Percentiles rank a stretch among this genome's conserved stretches.
phyloP scores from a whole-genome alignment of 2,113 vertebrate species.

The Alligator mississippiensis region DNA sequence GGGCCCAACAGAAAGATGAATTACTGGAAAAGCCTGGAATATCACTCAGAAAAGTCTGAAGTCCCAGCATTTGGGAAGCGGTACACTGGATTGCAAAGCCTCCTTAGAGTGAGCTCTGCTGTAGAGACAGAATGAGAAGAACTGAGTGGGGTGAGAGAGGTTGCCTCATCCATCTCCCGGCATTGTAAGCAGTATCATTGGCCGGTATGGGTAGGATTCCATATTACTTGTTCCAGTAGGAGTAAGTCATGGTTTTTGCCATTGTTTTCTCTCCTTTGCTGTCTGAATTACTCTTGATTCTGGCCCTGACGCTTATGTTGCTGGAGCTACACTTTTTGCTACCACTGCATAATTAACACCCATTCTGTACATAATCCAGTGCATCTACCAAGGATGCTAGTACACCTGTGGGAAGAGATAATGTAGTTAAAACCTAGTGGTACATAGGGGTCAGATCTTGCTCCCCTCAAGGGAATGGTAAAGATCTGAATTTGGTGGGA shows the following conservation, averaged over 20 bases:
- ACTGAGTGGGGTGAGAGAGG: neutral
- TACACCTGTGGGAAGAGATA: neutral
- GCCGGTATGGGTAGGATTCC: neutral
- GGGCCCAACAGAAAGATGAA: neutral
- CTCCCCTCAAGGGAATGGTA: neutral
- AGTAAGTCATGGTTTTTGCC: neutral
- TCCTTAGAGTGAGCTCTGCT: neutral
- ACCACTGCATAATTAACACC: neutral
- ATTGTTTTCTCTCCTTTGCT: neutral
- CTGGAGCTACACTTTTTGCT: neutral
- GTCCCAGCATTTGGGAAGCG: neutral
- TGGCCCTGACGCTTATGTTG: neutral
- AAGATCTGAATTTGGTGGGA: neutral
- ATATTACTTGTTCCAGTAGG: neutral
- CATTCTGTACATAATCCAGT: neutral
- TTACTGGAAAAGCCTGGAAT: neutral
- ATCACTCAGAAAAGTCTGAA: accelerated
- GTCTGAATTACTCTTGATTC: accelerated
- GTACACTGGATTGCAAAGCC: accelerated
- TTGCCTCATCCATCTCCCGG: neutral
- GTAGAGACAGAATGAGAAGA: neutral
- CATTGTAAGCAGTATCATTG: neutral
- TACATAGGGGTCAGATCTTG: neutral
- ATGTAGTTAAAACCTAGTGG: neutral
- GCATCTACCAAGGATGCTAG: neutral